Base-by-base conservation (phyloP, 2,797 vertebrate genomes). In the Vipera latastei region DNA sequence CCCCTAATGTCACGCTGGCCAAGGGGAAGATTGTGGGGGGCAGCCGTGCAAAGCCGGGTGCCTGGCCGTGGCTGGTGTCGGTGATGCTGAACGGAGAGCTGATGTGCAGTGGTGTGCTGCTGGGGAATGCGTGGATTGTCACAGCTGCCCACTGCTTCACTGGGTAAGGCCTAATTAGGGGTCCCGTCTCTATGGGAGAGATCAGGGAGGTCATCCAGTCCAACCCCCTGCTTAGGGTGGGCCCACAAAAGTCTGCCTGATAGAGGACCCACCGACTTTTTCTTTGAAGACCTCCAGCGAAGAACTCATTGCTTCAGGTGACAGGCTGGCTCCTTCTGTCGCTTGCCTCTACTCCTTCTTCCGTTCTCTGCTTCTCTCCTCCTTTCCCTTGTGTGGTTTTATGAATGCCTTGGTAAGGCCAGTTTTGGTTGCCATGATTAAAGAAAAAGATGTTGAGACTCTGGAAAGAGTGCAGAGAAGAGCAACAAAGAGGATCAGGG, bases 11-110 rank as follows among this genome's bases (percentile, higher is more conserved):
- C 95, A 99, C 98, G 0, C 97, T 96, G 90, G 97, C 97, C 2
- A 97, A 97, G 22, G 98, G 98, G 65, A 98, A 98, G 95, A 99
- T 99, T 55, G 98, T 99, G 69, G 99, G 99, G 0, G 99, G 99
- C 92, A 98, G 97, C 12, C 96, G 95, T 5, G 98, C 99, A 0
- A 96, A 97, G 0, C 98, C 95, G 0, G 99, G 98, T 18, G 98
- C 98, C 95, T 99, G 99, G 99, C 99, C 99, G 51, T 99, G 99
- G 99, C 97, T 99, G 95, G 99, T 99, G 95, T 98, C 99, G 12
- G 98, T 99, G 94, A 98, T 98, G 94, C 96, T 99, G 28, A 98
- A 98, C 0, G 98, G 98, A 12, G 98, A 98, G 55, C 96, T 99
- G 95, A 98, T 99, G 98, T 99, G 99, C 0, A 98, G 99, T 26